Evolutionary conservation across 2,888 invertebrate species (phyloP).

Genomic region (Andrena marginata): DNA sequence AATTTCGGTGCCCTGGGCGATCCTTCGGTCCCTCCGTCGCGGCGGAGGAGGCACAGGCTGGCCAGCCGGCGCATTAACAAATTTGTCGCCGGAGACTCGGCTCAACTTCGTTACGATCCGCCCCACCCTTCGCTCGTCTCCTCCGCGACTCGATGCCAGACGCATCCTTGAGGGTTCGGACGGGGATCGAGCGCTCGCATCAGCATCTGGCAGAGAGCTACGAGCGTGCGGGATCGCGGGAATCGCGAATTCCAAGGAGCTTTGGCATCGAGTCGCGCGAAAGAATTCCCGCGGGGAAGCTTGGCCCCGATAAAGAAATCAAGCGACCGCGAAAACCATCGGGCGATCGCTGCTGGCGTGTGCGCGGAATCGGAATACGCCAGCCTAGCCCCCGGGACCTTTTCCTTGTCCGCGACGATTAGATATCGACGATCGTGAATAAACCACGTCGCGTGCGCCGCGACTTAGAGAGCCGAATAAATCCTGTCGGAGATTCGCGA

Average conservation of each 20-base stretch:
- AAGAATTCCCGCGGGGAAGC: conserved; percentile 6
- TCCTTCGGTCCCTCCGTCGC: conserved; percentile 50
- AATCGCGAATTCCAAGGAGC: conserved; percentile 32
- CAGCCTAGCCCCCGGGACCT: conserved; percentile 8
- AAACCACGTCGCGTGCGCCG: conserved; percentile 64
- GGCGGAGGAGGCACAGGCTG: conserved; percentile 47
- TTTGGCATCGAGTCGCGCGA: conserved; percentile 27
- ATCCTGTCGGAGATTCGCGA: conserved; percentile 14
- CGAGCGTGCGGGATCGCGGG: neutral
- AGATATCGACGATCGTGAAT: conserved; percentile 65
- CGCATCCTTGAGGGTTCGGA: neutral
- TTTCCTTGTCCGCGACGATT: conserved; percentile 41
- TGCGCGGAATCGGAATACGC: conserved; percentile 48
- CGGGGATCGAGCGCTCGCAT: neutral
- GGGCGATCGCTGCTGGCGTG: conserved; percentile 15
- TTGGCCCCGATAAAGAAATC: conserved; percentile 55
- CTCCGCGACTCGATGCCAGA: conserved; percentile 8
- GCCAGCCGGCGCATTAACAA: conserved; percentile 54
- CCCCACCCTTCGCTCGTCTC: neutral
- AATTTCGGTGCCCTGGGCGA: conserved; percentile 75
- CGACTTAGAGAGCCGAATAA: conserved; percentile 52
- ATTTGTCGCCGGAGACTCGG: conserved; percentile 57
- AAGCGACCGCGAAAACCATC: conserved; percentile 33
- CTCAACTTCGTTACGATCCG: conserved; percentile 56
- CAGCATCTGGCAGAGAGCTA: neutral